Conservation (phyloP, 2,888 invertebrate genomes). For the Sussaba pulchella region DNA sequence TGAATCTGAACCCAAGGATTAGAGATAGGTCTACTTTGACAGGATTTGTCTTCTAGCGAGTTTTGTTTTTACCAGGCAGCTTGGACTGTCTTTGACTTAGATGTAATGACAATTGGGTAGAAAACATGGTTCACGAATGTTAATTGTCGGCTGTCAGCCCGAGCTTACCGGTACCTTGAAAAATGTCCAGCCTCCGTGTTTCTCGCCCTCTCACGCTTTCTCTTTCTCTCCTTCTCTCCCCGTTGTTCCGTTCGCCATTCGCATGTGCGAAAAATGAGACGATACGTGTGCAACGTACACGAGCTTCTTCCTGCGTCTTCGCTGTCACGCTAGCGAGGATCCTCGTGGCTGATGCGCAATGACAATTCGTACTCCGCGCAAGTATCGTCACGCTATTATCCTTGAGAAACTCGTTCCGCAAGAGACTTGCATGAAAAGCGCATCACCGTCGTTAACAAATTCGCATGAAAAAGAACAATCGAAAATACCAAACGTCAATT, state of each 20-base stretch:
- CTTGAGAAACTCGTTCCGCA: conserved; percentile 35
- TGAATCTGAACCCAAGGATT: too few relatives aligned
- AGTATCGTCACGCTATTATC: conserved; percentile 27
- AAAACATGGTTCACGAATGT: conserved; percentile 65
- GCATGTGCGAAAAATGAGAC: conserved; percentile 56
- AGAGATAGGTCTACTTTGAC: too few relatives aligned
- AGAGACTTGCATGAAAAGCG: neutral
- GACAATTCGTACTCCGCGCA: conserved; percentile 33
- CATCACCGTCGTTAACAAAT: neutral
- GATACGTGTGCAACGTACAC: conserved; percentile 64
- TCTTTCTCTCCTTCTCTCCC: neutral
- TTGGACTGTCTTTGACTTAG: too few relatives aligned
- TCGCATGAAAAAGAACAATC: neutral
- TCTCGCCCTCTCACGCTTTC: conserved; percentile 29
- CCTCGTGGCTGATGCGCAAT: conserved; percentile 24
- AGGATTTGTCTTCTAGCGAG: too few relatives aligned
- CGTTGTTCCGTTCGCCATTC: too few relatives aligned
- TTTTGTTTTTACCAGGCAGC: too few relatives aligned
- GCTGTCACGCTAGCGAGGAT: conserved; percentile 47
- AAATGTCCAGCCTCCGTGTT: conserved; percentile 1
- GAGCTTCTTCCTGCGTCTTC: conserved; percentile 54
- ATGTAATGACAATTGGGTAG: too few relatives aligned
- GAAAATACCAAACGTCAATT: neutral
- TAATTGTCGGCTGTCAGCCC: conserved; percentile 65
- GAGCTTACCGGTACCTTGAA: conserved; percentile 38